Conservation (phyloP, 2,113 vertebrate genomes). For the Hemiprocne comata region DNA sequence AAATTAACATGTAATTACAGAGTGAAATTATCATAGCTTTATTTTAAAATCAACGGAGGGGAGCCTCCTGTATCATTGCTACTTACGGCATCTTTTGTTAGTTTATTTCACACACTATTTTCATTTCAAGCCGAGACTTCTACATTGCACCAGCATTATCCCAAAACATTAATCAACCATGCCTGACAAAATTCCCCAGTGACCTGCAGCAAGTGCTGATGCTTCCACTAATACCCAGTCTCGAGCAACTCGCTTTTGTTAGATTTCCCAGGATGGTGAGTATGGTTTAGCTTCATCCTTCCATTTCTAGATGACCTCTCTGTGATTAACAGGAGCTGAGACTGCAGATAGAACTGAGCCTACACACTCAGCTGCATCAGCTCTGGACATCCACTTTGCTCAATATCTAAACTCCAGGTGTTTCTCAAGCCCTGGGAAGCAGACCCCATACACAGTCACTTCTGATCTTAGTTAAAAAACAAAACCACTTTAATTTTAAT, state of each 20-base stretch:
- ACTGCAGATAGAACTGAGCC: not conserved
- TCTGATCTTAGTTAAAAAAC: not conserved
- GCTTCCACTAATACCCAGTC: conserved; percentile 13
- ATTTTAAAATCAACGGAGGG: conserved; percentile 47
- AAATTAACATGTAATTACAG: conserved; percentile 68
- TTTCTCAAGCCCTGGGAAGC: not conserved
- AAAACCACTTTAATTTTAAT: not conserved
- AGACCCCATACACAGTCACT: not conserved
- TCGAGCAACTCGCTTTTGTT: conserved; percentile 51
- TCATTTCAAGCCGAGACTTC: conserved; percentile 32
- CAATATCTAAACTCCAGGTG: not conserved
- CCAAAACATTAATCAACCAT: conserved; percentile 29
- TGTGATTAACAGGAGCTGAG: conserved; percentile 25
- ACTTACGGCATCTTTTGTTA: conserved; percentile 27
- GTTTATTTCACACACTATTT: conserved; percentile 47
- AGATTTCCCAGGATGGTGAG: conserved; percentile 45
- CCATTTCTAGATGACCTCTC: conserved; percentile 36
- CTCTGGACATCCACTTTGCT: conserved; percentile 16
- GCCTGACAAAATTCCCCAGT: conserved; percentile 15
- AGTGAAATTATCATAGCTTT: conserved; percentile 52
- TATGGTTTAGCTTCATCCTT: conserved; percentile 29
- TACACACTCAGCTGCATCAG: not conserved
- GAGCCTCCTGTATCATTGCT: conserved; percentile 14
- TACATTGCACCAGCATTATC: conserved; percentile 12
- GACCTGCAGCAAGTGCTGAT: not conserved